These are phyloP conservation scores for Simalia tracyae DNA, from an alignment of 2,797 vertebrate species.

Conservation along the genomic window DNA sequence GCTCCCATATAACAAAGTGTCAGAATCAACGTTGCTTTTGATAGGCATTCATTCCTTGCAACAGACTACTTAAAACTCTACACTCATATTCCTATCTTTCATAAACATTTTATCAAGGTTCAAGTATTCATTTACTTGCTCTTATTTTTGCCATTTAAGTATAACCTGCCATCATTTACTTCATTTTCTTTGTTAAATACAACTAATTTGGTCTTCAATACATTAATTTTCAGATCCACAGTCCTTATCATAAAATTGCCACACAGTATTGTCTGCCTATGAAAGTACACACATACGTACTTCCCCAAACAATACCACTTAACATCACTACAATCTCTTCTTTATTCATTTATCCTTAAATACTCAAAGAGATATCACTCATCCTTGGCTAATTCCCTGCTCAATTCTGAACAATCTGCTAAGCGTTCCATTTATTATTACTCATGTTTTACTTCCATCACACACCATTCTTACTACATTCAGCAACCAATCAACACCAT, in stretches of 20 bases:
- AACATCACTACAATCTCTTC: background rate
- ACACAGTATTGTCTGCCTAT: background rate
- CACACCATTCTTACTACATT: background rate
- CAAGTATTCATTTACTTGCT: background rate
- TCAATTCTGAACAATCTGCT: background rate
- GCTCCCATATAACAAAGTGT: background rate
- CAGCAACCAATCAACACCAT: background rate
- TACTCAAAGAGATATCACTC: background rate
- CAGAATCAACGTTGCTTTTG: background rate
- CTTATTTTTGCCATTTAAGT: background rate
- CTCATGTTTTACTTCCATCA: background rate
- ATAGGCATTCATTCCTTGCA: background rate
- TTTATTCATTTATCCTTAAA: background rate
- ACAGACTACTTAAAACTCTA: background rate
- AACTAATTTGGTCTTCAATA: background rate
- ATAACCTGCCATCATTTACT: background rate
- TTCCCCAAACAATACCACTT: background rate
- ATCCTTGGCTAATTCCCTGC: background rate
- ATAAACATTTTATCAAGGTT: background rate
- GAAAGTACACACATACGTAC: background rate
- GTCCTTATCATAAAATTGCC: background rate
- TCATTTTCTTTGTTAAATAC: background rate
- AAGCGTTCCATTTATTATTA: background rate
- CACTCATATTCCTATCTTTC: background rate
- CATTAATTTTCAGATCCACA: background rate